Percentiles rank a stretch among this genome's conserved stretches.
phyloP scores from a whole-genome alignment of 1,140 invertebrate species.

The Amyelois transitella region DNA sequence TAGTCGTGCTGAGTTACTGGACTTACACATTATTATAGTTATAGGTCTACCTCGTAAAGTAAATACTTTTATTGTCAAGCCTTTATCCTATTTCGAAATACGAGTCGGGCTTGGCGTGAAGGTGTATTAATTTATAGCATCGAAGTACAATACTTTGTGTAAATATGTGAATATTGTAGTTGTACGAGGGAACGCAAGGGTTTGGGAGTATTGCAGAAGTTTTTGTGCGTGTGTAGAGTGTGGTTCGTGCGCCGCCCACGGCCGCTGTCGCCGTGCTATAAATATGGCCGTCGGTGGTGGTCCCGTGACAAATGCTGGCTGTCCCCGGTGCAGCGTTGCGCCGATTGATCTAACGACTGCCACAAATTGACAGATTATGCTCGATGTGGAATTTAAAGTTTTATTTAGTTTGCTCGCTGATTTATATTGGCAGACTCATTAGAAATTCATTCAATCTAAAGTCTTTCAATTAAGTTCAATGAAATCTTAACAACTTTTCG shows the following conservation, averaged over 20 bases:
- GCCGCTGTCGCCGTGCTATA: constrained; percentile 56
- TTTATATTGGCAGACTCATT: too few relatives aligned
- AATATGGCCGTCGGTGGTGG: constrained; percentile 67
- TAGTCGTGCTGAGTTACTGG: background rate
- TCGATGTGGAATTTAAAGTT: background rate
- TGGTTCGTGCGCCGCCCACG: constrained; percentile 44
- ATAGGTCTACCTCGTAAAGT: constrained; percentile 29
- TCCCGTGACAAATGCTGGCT: constrained; percentile 68
- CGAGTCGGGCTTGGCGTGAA: background rate
- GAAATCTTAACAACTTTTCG: too few relatives aligned
- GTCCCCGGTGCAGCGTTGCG: constrained; percentile 49
- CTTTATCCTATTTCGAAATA: background rate
- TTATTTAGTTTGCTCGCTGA: too few relatives aligned
- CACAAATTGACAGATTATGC: background rate
- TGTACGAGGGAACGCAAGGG: constrained; percentile 23
- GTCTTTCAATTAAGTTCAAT: too few relatives aligned
- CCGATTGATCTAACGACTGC: constrained; percentile 50
- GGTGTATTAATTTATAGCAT: constrained; percentile 16
- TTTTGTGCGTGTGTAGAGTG: background rate
- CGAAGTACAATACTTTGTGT: constrained; percentile 27
- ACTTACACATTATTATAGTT: constrained; percentile 29
- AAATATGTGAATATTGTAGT: constrained; percentile 2
- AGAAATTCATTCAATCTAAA: too few relatives aligned
- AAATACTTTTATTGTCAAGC: background rate
- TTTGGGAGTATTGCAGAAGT: constrained; percentile 9